Evolutionary conservation across 2,797 vertebrate genomes (phyloP), one percentile per base, ranked within the genome.

Genomic region (Kryptolebias ocellatus): DNA sequence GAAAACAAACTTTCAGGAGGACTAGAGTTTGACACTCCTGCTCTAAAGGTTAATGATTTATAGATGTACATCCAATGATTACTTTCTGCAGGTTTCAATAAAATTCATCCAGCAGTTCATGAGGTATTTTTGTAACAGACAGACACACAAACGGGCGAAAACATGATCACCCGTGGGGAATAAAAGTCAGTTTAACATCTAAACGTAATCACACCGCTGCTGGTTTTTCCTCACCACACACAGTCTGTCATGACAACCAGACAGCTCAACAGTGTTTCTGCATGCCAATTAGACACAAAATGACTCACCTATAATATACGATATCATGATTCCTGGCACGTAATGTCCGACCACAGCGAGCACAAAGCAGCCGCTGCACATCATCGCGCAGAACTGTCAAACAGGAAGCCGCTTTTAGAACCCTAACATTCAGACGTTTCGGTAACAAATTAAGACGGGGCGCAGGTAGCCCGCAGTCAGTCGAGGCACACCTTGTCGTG

Each of bases 311-410:
- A 98, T 94, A 66, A 99, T 99, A 86, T 98, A 99, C 78, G 95
- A 98, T 90, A 99, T 99, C 98, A 99, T 99, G 89, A 99, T 95
- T 89, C 98, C 98, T 4, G 98, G 98, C 79, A 99, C 94, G 82
- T 99, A 99, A 91, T 99, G 97, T 79, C 97, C 98, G 56, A 98
- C 93, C 49, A 95, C 79, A 24, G 95, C 95, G 70, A 99, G 87
- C 10, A 94, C 89, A 56, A 95, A 91, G 78, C 96, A 98, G 85
- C 96, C 94, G 5, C 94, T 95, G 90, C 96, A 98, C 85, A 94
- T 95, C 89, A 96, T 93, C 65, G 88, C 92, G 78, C 98, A 99
- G 92, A 99, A 99, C 98, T 99, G 92, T 66, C 72, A 69, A 52
- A 79, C 7, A 92, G 16, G 78, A 49, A 42, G 4, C 12, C 39